A percentile compares a stretch with the other conserved stretches of the same genome.
phyloP scores from a whole-genome alignment of 2,888 invertebrate species.

The Cephus pulcher region DNA sequence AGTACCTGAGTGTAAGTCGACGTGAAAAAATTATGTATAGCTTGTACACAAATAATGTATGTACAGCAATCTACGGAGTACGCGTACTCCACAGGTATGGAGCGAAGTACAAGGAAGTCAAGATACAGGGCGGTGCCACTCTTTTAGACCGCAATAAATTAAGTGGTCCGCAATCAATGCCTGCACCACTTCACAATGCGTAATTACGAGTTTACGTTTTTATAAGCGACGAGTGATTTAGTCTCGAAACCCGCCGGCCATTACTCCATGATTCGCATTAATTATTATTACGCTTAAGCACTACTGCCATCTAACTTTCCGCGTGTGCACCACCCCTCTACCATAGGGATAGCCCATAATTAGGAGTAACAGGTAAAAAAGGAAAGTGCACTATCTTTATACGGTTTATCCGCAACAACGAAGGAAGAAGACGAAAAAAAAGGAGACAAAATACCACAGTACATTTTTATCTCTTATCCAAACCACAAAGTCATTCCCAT shows the following conservation, averaged over 20 bases:
- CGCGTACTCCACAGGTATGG: background rate
- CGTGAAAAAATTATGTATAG: too few species aligned
- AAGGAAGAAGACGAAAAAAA: background rate
- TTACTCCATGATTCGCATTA: constrained; percentile 15
- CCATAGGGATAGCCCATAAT: background rate
- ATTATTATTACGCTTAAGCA: constrained; percentile 12
- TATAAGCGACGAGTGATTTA: constrained; percentile 15
- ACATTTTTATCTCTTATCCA: background rate
- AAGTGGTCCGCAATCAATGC: constrained; percentile 11
- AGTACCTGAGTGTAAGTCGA: background rate
- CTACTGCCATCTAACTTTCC: background rate
- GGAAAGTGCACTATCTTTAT: background rate
- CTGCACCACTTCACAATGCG: constrained; percentile 13
- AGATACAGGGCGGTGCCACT: background rate
- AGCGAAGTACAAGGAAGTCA: background rate
- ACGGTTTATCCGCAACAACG: background rate
- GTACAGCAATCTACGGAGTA: too few species aligned
- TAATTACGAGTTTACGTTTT: constrained; percentile 16
- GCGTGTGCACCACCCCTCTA: background rate
- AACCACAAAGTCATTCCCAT: background rate
- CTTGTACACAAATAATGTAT: too few species aligned
- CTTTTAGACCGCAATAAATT: constrained; percentile 7
- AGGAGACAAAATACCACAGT: background rate
- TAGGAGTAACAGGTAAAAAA: background rate
- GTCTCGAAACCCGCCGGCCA: constrained; percentile 5